Base-by-base conservation (phyloP, 2,797 vertebrate species). In the Tokudaia tokunoshimensis region DNA sequence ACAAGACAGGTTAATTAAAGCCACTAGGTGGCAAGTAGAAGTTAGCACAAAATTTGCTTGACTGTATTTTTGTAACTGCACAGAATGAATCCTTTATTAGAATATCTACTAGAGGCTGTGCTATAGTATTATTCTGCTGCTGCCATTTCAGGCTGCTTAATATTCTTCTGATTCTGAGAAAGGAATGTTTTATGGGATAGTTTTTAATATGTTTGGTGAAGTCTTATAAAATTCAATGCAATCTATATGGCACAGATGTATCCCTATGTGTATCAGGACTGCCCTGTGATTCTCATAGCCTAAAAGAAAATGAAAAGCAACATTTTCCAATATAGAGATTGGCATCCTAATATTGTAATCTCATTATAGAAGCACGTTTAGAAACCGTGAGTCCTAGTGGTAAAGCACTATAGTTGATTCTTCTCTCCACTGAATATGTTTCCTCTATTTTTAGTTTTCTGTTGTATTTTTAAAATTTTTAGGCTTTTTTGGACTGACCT, bases 1-100 rank as follows among this genome's bases (percentile, higher is more conserved):
- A 70, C 70, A 83, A 92, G 92, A 96, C 78, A 95, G 86, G 89
- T 97, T 96, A 97, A 97, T 98, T 97, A 97, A 97, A 95, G 92
- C 93, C 63, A 94, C 44, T 67, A 61, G 31, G 20, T 94, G 94
- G 76, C 17, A 86, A 41, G 59, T 55, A 80, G 76, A 97, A 95
- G 57, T 94, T 88, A 96, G 67, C 67, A 92, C 61, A 94, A 90
- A 92, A 93, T 96, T 93, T 81, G 72, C 91, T 84, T 97, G 95
- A 75, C 78, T 59, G 55, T 96, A 92, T 96, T 96, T 96, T 95
- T 50, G 20, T 90, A 87, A 89, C 55, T 92, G 50, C 50, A 61
- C 29, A 29, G 67, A 96, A 65, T 88, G 70, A 80, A 85, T 95
- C 37, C 41, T 92, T 92, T 91, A 89, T 95, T 82, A 92, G 50